Evolutionary conservation across 1,140 invertebrate species (phyloP).

Genomic region (Cydia strobilella): DNA sequence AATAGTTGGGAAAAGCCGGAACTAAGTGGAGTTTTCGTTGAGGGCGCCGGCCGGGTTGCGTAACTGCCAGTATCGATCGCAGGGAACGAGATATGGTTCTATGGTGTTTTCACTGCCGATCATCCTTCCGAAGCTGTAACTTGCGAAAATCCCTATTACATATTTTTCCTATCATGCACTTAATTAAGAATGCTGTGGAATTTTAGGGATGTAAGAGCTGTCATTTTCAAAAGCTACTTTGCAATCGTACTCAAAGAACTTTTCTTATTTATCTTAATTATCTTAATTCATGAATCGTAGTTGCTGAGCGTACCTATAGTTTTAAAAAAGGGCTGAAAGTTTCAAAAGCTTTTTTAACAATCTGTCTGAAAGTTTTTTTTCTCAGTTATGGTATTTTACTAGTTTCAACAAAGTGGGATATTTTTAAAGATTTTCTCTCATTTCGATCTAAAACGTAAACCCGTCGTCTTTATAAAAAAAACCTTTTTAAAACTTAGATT

Average conservation of each 20-base stretch:
- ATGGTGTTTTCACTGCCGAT: constrained; percentile 48
- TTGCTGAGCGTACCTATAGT: too few relatives aligned
- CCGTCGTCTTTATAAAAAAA: too few relatives aligned
- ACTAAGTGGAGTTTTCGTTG: constrained; percentile 48
- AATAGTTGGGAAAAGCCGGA: constrained; percentile 42
- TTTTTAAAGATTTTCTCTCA: too few relatives aligned
- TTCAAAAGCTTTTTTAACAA: too few relatives aligned
- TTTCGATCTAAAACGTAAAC: too few relatives aligned
- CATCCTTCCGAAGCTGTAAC: constrained; percentile 23
- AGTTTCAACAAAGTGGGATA: too few relatives aligned
- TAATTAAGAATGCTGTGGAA: not conserved
- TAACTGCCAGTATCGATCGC: constrained; percentile 74
- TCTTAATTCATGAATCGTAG: not conserved
- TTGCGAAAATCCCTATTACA: not conserved
- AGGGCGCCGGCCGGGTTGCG: constrained; percentile 70
- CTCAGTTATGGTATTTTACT: too few relatives aligned
- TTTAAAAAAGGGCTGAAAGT: too few relatives aligned
- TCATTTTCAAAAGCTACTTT: not conserved
- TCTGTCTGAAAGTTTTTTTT: too few relatives aligned
- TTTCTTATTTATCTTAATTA: not conserved
- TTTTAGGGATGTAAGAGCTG: not conserved
- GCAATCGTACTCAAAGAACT: not conserved
- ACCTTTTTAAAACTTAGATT: too few relatives aligned
- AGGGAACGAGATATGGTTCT: constrained; percentile 57
- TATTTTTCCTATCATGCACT: not conserved